A percentile compares a stretch with the other conserved stretches of the same genome.
Evolutionary conservation across 2,113 vertebrate genomes (phyloP).

Genomic region (Donacobius atricapilla): DNA sequence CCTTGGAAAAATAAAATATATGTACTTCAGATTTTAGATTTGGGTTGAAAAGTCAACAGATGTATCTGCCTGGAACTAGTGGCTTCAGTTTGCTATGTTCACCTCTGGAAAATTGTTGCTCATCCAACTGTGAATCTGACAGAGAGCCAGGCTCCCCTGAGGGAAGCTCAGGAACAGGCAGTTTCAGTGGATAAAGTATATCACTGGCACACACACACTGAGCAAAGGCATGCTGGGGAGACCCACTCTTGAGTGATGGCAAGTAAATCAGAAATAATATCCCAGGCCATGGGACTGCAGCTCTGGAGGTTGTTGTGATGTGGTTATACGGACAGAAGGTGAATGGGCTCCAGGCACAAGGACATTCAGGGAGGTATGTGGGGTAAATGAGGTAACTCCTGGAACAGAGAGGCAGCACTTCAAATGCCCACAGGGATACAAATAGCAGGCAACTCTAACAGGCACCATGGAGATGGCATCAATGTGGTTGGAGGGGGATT

Average conservation of each 20-base stretch:
- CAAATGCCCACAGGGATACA: rapidly evolving
- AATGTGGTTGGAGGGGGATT: rapidly evolving
- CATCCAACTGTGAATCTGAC: slow-evolving; percentile 43
- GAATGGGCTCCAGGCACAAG: not conserved
- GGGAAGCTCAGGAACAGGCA: not conserved
- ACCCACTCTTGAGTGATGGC: not conserved
- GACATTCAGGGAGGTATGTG: not conserved
- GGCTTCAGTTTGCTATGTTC: slow-evolving; percentile 37
- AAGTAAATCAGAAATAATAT: not conserved
- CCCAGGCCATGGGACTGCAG: not conserved
- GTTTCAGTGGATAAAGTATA: not conserved
- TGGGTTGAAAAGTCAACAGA: slow-evolving; percentile 45
- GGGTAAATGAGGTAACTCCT: not conserved
- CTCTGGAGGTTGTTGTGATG: not conserved
- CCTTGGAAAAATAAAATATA: slow-evolving; percentile 10
- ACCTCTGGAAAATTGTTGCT: slow-evolving; percentile 60
- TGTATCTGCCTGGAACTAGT: slow-evolving; percentile 3
- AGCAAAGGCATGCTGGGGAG: not conserved
- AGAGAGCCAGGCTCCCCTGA: not conserved
- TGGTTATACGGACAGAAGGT: not conserved
- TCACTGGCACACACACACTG: not conserved
- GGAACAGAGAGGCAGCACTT: not conserved
- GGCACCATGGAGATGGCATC: not conserved
- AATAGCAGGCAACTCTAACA: not conserved
- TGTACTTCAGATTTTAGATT: slow-evolving; percentile 12